phyloP scores from a whole-genome alignment of 2,797 vertebrate species.

The Chaetodon trifasciatus region DNA sequence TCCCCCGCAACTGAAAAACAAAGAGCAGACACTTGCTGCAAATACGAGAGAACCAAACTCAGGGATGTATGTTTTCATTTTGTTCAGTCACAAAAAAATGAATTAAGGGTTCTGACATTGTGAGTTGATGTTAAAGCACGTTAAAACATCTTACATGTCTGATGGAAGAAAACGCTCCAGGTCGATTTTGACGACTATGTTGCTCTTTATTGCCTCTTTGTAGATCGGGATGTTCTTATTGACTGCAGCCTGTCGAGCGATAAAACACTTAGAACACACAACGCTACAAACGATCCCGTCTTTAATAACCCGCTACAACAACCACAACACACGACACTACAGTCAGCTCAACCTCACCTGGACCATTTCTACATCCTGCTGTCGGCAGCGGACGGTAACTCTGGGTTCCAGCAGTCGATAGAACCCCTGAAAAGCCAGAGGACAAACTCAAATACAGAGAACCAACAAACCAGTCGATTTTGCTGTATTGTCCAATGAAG shows the following conservation, averaged over 20 bases:
- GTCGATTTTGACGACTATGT: constrained; percentile 89
- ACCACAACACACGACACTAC: background rate
- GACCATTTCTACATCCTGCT: constrained; percentile 91
- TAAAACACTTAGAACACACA: constrained; percentile 23
- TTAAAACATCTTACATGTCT: constrained; percentile 86
- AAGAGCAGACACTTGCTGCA: background rate
- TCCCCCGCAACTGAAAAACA: constrained; percentile 90
- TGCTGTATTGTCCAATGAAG: background rate
- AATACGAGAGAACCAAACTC: background rate
- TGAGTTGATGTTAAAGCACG: background rate
- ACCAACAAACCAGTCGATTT: background rate
- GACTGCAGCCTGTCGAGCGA: constrained; percentile 86
- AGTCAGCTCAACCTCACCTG: constrained; percentile 85
- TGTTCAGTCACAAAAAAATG: background rate
- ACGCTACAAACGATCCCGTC: background rate
- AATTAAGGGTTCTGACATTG: background rate
- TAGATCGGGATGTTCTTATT: constrained; percentile 91
- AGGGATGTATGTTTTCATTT: background rate
- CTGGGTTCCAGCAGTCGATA: constrained; percentile 93
- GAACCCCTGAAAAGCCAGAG: constrained; percentile 86
- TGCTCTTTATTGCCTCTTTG: constrained; percentile 91
- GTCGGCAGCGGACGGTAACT: constrained; percentile 91
- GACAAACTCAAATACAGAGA: background rate
- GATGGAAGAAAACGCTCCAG: constrained; percentile 90
- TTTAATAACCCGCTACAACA: background rate